Conservation (phyloP, 2,888 invertebrate species). For the Capitulum mitella region DNA sequence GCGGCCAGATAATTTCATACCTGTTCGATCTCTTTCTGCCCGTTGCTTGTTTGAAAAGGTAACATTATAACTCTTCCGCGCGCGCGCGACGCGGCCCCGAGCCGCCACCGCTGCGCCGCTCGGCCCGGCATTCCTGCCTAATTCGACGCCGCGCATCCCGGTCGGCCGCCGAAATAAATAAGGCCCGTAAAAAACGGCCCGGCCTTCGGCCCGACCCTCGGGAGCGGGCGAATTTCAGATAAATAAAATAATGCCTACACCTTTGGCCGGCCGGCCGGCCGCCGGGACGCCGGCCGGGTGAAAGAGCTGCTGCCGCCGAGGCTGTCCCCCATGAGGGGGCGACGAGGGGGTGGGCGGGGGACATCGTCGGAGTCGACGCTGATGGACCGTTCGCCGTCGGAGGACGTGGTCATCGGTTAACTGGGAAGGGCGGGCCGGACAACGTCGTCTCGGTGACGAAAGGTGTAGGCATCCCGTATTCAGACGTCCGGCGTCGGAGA, state of each 20-base stretch:
- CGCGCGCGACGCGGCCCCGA: neutral
- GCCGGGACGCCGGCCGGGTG: neutral
- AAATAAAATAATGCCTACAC: slow-evolving; percentile 24
- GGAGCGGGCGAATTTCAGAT: slow-evolving; percentile 14
- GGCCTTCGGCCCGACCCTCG: neutral
- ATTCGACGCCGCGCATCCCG: neutral
- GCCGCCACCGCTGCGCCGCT: neutral
- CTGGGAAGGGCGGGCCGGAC: too few relatives aligned
- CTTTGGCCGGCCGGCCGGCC: neutral
- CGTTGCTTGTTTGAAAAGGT: slow-evolving; percentile 16
- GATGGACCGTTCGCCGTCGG: neutral
- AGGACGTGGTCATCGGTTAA: too few relatives aligned
- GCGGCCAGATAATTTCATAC: slow-evolving; percentile 21
- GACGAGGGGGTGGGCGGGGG: neutral
- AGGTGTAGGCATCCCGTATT: slow-evolving; percentile 18
- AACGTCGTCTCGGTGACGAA: neutral
- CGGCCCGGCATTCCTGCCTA: slow-evolving; percentile 15
- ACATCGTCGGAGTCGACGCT: neutral
- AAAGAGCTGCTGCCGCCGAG: too few relatives aligned
- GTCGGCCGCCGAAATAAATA: slow-evolving; percentile 1
- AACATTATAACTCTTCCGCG: slow-evolving; percentile 23
- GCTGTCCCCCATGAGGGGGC: too few relatives aligned
- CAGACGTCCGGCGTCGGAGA: neutral
- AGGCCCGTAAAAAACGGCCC: slow-evolving; percentile 16
- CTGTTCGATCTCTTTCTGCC: slow-evolving; percentile 21